Evolutionary conservation across 2,888 invertebrate species (phyloP), one percentile per base, ranked within the genome.

Genomic region (Lissonota sp.): DNA sequence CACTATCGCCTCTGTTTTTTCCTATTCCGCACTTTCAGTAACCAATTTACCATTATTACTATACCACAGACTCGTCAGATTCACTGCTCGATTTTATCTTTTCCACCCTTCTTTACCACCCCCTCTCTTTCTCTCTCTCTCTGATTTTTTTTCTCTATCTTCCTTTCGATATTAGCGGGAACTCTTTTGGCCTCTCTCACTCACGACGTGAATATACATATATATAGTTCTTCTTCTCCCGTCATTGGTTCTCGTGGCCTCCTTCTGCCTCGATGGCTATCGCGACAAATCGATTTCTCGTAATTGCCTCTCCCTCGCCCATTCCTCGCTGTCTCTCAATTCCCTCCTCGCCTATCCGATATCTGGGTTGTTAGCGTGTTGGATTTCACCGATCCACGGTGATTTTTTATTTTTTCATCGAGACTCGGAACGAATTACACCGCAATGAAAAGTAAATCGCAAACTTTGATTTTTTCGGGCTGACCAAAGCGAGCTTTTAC

Each of bases 251-350:
- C 75, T 64, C 80, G 70, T 75, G 80, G 77, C 74, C 83, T 83
- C 78, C 80, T 80, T 80, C 71, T 69, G 66, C 80, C 42, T 71
- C 80, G 80, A 80, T 83, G 77, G 74, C 83, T 80, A 83, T 83
- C 80, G 78, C 74, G 78, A 80, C 80, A 80, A 80, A 83, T 83
- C 83, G 83, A 83, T 83, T 83, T 80, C 77, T 80, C 83, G 80
- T 83, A 83, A 83, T 83, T 83, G 83, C 80, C 80, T 80, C 26
- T 26, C 71, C 74, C 80, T 60, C 53, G 12, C 44, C 55, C 60
- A 8, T 37, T 66, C 40, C 51, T 16, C 55, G 14, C 8, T 55
- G 40, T 16, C 40, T 8, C 6, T 8, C 49, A 49, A 60, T 42
- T 42, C 51, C 63, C 67, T 55, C 46, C 53, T 26, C 67, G n/a